A percentile compares a stretch with the other conserved stretches of the same genome.
Evolutionary conservation across 92 coral and sea anemone genomes (phyloP).

Genomic region (Scolanthus callimorphus): DNA sequence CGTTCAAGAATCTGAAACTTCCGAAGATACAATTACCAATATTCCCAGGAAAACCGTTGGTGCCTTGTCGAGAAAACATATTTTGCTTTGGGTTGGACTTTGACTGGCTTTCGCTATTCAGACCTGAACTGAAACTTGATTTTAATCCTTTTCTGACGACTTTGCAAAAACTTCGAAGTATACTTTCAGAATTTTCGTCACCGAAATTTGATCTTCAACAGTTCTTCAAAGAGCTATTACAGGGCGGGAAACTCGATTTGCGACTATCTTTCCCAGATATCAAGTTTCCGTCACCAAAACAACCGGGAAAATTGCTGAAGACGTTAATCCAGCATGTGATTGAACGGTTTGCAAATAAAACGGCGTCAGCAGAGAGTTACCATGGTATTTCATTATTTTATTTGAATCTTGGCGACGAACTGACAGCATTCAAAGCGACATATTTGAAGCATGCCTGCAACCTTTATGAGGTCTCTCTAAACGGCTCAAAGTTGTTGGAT

Average conservation of each 20-base stretch:
- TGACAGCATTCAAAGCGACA: slow-evolving; percentile 36
- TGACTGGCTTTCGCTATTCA: slow-evolving; percentile 42
- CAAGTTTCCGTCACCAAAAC: background rate
- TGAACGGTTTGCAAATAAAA: background rate
- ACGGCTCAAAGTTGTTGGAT: slow-evolving; percentile 34
- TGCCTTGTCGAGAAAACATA: slow-evolving; percentile 8
- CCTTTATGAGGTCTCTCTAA: slow-evolving; percentile 38
- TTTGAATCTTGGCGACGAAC: slow-evolving; percentile 45
- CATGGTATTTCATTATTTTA: slow-evolving; percentile 44
- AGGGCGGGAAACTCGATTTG: slow-evolving; percentile 17
- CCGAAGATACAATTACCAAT: slow-evolving; percentile 44
- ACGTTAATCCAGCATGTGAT: background rate
- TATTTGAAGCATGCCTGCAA: slow-evolving; percentile 41
- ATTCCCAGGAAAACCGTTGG: slow-evolving; percentile 17
- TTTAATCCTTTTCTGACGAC: slow-evolving; percentile 11
- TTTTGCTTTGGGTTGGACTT: slow-evolving; percentile 60
- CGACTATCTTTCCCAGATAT: slow-evolving; percentile 4
- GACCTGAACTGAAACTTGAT: slow-evolving; percentile 23
- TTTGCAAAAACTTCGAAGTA: slow-evolving; percentile 15
- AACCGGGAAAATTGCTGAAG: background rate
- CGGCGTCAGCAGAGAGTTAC: background rate
- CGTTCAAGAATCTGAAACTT: slow-evolving; percentile 39
- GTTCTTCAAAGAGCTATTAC: slow-evolving; percentile 34
- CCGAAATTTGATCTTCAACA: slow-evolving; percentile 27
- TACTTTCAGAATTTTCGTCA: slow-evolving; percentile 15